Conservation (phyloP, 2,113 vertebrate species). For the Monopterus albus region DNA sequence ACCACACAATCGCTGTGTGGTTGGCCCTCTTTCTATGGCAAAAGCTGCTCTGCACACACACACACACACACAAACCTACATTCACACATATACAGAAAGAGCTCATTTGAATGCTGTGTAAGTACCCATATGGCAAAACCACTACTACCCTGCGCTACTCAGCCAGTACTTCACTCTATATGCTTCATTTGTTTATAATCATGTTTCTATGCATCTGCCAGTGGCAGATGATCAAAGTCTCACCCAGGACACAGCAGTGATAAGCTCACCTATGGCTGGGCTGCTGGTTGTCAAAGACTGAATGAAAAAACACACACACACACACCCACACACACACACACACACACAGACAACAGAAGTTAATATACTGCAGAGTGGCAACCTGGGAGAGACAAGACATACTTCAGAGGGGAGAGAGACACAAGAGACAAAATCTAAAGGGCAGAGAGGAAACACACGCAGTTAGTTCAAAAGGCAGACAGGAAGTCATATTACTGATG, state of each 20-base stretch:
- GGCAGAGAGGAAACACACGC: slow-evolving; percentile 23
- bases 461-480: slow-evolving; percentile 23
- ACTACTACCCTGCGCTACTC: slow-evolving; percentile 38
- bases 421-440: slow-evolving; percentile 32
- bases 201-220: too few species aligned
- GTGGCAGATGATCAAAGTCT: slow-evolving; percentile 28
- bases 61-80: slow-evolving; percentile 13
- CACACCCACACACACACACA: too few species aligned
- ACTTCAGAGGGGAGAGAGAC: slow-evolving; percentile 24
- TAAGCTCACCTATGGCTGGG: slow-evolving; percentile 31
- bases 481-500: slow-evolving; percentile 28
- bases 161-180: neutral
- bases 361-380: slow-evolving; percentile 27
- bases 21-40: slow-evolving; percentile 17
- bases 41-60: slow-evolving; percentile 24
- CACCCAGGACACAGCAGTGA: slow-evolving; percentile 2
- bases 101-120: slow-evolving; percentile 61
- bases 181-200: too few species aligned
- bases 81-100: slow-evolving; percentile 18
- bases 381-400: slow-evolving; percentile 1
- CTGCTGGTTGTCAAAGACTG: slow-evolving; percentile 28
- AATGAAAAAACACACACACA: too few species aligned
- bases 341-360: neutral
- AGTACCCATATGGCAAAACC: slow-evolving; percentile 47
- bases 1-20: slow-evolving; percentile 37